These are phyloP conservation scores for Zaprionus lachaisei DNA, from an alignment of 1,140 invertebrate genomes.

Conservation along the genomic window DNA sequence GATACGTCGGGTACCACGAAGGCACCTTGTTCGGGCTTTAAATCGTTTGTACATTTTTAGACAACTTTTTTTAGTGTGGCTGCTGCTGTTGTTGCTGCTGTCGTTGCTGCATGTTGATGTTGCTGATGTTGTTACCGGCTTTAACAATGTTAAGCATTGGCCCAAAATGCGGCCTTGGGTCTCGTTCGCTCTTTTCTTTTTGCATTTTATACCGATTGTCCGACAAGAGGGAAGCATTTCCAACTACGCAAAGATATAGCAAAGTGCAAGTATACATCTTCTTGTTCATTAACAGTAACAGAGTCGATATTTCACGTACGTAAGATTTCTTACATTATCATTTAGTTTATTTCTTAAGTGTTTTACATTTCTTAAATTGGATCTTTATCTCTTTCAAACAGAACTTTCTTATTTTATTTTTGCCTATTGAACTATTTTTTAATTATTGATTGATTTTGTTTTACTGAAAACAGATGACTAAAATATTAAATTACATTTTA, in stretches of 20 bases:
- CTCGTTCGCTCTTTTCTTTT: background rate
- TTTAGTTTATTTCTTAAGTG: too few relatives aligned
- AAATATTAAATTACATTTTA: too few relatives aligned
- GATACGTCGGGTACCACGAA: background rate
- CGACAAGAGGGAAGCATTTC: too few relatives aligned
- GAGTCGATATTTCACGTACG: too few relatives aligned
- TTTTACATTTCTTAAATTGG: too few relatives aligned
- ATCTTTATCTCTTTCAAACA: too few relatives aligned
- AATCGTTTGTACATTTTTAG: constrained; percentile 49
- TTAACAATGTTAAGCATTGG: constrained; percentile 34
- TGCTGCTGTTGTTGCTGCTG: background rate
- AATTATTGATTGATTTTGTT: background rate
- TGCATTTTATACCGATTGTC: too few relatives aligned
- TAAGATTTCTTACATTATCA: too few relatives aligned
- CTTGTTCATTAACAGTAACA: too few relatives aligned
- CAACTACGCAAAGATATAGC: too few relatives aligned
- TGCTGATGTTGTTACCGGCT: constrained; percentile 15
- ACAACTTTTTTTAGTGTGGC: constrained; percentile 18
- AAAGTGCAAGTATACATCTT: too few relatives aligned
- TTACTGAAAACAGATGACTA: background rate
- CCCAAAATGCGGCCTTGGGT: constrained; percentile 22
- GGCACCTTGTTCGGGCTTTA: constrained; percentile 27
- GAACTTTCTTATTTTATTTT: background rate
- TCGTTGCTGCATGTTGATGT: constrained; percentile 15
- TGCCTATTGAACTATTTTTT: background rate